Base-by-base conservation (phyloP, 2,113 vertebrate species). In the Saccopteryx bilineata region DNA sequence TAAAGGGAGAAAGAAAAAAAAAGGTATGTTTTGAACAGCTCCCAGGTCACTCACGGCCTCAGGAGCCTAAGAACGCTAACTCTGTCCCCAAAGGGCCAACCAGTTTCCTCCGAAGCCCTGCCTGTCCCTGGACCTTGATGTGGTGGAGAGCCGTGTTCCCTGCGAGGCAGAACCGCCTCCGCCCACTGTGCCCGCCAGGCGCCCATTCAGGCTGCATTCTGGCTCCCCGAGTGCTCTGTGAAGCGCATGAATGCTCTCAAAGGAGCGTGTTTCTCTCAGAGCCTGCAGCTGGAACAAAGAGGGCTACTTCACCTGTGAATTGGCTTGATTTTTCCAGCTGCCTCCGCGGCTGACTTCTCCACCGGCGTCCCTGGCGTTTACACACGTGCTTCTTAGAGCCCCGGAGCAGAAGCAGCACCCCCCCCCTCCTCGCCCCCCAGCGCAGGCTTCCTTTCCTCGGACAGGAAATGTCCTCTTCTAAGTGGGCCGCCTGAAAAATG, bases 291-390 rank as follows among this genome's bases (percentile, higher is more conserved):
- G 61, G 65, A 71, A 97, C 97, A 96, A 96, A 97, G 80, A 96
- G 96, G 92, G 87, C 79, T 81, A 90, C 96, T 95, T 96, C 96
- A 95, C 97, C 97, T 95, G 81, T 87, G 95, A 96, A 97, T 97
- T 80, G 85, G 95, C 96, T 96, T 92, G 96, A 92, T 95, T 96
- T 95, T 94, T 95, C 87, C 95, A 72, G 92, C 83, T 31, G 92
- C 90, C 52, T 56, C 28, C 11, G 1, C 92, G 28, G n/a, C 91
- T 33, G 86, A 89, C 94, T 86, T 60, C 86, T 75, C 65, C 50
- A 66, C 60, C 58, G 58, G 94, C 63, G 92, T 33, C 80, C 33
- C 71, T 7, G 0, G 87, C 80, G 81, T 85, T 79, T 58, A 4
- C 17, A 39, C 39, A 39, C 39, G 39, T 39, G 39, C 39, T 39